Base-by-base conservation (phyloP, 2,888 invertebrate genomes). In the Erebia ligea region DNA sequence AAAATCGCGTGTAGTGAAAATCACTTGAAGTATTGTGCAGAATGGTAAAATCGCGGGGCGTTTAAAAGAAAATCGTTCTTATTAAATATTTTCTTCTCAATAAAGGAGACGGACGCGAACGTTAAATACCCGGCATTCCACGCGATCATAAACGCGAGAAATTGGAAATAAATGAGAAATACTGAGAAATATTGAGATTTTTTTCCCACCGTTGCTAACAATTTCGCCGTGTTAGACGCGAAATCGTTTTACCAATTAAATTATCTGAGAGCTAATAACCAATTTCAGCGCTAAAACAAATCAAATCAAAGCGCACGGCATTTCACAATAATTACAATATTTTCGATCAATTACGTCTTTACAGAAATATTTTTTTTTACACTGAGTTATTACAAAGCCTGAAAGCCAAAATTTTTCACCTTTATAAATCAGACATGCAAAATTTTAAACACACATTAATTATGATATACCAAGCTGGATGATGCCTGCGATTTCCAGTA, bases 21-120 rank as follows among this genome's bases (percentile, higher is more conserved):
- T 4, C 34, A 58, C n/a, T n/a, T 21, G 5, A 34, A 58, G 67
- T 67, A 19, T 59, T 67, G 50, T 67, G 61, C 70, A 74, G 71
- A 78, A 78, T 78, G 77, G 77, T 76, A 79, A 81, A 82, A 82
- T 81, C 80, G 80, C 76, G 67, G 73, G 74, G 77, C 75, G 77
- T 78, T 82, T 80, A 77, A 82, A 83, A 81, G 82, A 83, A 84
- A 86, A 83, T 81, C 81, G 81, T 82, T 80, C 83, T 84, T 85
- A 85, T 85, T 85, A 86, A 86, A 86, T 85, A 86, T 86, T 84
- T 85, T 83, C 83, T 77, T 83, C 84, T 81, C 84, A 84, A 86
- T 86, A 83, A 81, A 81, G 79, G 75, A 76, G 80, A 73, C 70
- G 78, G 77, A 75, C 77, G 80, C 76, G 76, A 76, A 79, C 82